Percentiles rank a stretch among this genome's conserved stretches.
These are phyloP conservation scores for Dryomyza anilis DNA, from an alignment of 2,888 invertebrate species.

Conservation along the genomic window DNA sequence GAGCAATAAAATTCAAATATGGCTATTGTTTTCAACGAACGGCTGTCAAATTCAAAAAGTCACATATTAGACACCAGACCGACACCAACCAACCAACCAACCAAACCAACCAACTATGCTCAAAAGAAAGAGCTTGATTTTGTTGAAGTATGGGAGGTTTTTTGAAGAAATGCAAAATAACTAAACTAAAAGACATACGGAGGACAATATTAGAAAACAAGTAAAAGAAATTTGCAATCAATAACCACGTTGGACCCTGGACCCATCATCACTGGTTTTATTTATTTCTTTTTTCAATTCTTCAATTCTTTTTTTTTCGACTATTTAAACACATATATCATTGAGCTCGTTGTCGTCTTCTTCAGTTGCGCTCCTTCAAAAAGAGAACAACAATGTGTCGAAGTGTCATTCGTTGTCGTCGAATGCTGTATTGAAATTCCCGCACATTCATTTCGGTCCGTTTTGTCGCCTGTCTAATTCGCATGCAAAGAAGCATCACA, in stretches of 20 bases:
- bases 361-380: neutral
- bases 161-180: too few relatives aligned
- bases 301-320: too few relatives aligned
- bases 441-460: slow-evolving; percentile 50
- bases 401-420: slow-evolving; percentile 9
- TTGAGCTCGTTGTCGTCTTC: slow-evolving; percentile 10
- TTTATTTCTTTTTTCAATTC: too few relatives aligned
- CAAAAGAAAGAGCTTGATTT: neutral
- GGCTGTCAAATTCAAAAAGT: slow-evolving; percentile 40
- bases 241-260: slow-evolving; percentile 3
- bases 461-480: slow-evolving; percentile 38
- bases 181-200: slow-evolving; percentile 13
- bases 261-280: too few relatives aligned
- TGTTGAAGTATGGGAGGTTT: too few relatives aligned
- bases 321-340: slow-evolving; percentile 4
- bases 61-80: neutral
- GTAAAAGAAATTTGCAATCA: slow-evolving; percentile 21
- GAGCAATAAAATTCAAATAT: slow-evolving; percentile 60
- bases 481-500: slow-evolving; percentile 32
- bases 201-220: slow-evolving; percentile 8
- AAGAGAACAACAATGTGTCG: neutral
- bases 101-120: neutral
- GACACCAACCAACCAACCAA: neutral
- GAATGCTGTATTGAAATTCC: slow-evolving; percentile 42
- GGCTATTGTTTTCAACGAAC: slow-evolving; percentile 48